Base-by-base conservation (phyloP, 2,113 vertebrate species). In the Paratilapia polleni region DNA sequence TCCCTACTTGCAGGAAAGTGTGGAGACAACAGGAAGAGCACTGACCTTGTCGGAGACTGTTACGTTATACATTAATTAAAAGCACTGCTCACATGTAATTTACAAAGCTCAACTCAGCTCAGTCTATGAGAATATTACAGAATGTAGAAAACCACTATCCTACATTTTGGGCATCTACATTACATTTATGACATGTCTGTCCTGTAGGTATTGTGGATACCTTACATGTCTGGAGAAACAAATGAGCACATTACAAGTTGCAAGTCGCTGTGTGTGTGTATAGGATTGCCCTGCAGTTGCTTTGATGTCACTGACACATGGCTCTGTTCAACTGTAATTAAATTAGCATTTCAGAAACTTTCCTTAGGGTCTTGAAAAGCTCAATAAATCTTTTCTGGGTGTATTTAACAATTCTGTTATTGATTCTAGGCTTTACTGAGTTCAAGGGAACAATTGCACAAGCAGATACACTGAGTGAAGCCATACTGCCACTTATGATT, bases 341-440 rank as follows among this genome's bases (percentile, higher is more conserved):
- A 86, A 92, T 92, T 89, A 90, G 80, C 90, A 91, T 89, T 81
- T 87, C 77, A 83, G 82, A 89, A 88, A 89, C 64, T 81, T 81
- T 88, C 89, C 78, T 81, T 41, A 28, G 68, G 83, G 43, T 85
- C 47, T 75, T 49, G 14, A 77, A 84, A 85, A 77, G 62, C 85
- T 90, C 82, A 43, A 60, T 78, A 77, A 83, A 70, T 64, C 43
- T 56, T 84, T 81, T 74, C 82, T 77, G 56, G 3, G 64, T 86
- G 85, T 88, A 83, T 88, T 88, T 81, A 89, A 83, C 82, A 85
- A 84, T 86, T 88, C 83, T 86, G 74, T 60, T 82, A 87, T 91
- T 78, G 79, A 93, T 85, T 76, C 41, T 14, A 4, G 74, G 38
- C 70, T 77, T 79, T 41, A 76, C 19, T 38, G 60, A 34, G 14